Conservation (phyloP, 2,888 invertebrate species). For the Bombylius discolor region DNA sequence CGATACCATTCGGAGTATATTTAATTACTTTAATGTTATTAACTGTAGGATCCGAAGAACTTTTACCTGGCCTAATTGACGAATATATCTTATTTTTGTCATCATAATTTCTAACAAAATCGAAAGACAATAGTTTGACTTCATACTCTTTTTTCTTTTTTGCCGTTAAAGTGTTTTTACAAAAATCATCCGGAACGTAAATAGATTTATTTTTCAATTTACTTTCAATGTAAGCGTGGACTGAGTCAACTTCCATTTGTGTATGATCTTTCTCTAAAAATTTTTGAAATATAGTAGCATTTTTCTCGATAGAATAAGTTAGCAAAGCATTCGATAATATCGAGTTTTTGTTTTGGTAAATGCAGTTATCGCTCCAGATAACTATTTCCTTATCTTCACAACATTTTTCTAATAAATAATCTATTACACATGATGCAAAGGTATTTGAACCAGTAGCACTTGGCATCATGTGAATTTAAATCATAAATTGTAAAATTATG, state of each 20-base stretch:
- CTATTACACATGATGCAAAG: slow-evolving; percentile 6
- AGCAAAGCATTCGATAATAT: slow-evolving; percentile 5
- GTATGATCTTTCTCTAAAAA: slow-evolving; percentile 4
- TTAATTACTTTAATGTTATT: background rate
- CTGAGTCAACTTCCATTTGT: slow-evolving; percentile 3
- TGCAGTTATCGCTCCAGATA: slow-evolving; percentile 3
- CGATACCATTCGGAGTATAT: background rate
- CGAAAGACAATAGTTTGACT: background rate
- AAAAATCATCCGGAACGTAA: background rate
- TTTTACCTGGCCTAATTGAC: background rate
- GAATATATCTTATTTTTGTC: background rate
- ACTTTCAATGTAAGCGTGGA: slow-evolving; percentile 6
- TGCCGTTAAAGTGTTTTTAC: background rate
- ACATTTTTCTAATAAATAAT: slow-evolving; percentile 3
- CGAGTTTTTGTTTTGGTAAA: slow-evolving; percentile 4
- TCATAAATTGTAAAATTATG: slow-evolving; percentile 1
- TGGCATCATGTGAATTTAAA: background rate
- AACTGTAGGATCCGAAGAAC: background rate
- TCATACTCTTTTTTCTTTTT: too few relatives aligned
- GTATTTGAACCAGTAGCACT: slow-evolving; percentile 6
- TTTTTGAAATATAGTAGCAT: slow-evolving; percentile 1
- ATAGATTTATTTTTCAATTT: slow-evolving; percentile 2
- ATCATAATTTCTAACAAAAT: background rate
- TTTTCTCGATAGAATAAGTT: background rate
- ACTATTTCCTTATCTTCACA: background rate